phyloP scores from a whole-genome alignment of 1,140 invertebrate genomes.

The Euura lappo region DNA sequence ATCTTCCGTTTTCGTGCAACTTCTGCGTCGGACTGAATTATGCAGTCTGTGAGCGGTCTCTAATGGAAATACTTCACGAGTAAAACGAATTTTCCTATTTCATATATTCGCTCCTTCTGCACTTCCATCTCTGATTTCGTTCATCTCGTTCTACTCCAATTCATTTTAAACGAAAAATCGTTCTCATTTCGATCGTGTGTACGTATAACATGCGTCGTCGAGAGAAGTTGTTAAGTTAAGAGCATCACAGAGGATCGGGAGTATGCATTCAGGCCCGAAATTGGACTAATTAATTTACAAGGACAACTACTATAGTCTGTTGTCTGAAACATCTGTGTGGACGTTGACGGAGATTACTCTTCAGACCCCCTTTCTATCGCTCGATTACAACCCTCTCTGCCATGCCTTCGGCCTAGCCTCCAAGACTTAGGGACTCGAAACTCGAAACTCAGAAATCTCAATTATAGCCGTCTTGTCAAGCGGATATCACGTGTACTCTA shows the following conservation, averaged over 20 bases:
- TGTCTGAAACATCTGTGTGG: not conserved
- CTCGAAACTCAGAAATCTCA: not conserved
- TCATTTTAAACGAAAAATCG: not conserved
- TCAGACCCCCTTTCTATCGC: not conserved
- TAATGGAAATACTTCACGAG: slow-evolving; percentile 2
- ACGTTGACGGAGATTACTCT: not conserved
- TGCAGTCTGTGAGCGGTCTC: not conserved
- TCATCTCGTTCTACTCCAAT: not conserved
- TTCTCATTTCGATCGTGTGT: not conserved
- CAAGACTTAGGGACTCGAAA: not conserved
- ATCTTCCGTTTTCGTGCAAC: not conserved
- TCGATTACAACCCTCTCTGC: not conserved
- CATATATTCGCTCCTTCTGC: not conserved
- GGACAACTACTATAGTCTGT: not conserved
- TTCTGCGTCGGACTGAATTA: not conserved
- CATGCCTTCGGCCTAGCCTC: too few species aligned
- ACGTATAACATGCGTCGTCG: too few species aligned
- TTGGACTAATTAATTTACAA: not conserved
- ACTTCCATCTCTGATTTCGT: not conserved
- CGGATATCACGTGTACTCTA: too few species aligned
- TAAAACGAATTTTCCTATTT: slow-evolving; percentile 1
- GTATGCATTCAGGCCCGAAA: not conserved
- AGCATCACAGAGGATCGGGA: not conserved
- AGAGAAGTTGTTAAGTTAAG: not conserved
- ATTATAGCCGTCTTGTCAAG: not conserved